Percentiles rank a stretch among this genome's conserved stretches.
Conservation (phyloP, 1,140 invertebrate species). For the Bombyx mori region ASM3026992v2 NC_085118.1:6207001-6207500, state of each 20-base stretch:
- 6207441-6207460: conserved; percentile 36
- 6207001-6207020: conserved; percentile 1
- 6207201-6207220: conserved; percentile 36
- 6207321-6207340: conserved; percentile 64
- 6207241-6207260: conserved; percentile 66
- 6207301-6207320: conserved; percentile 71
- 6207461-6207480: background rate
- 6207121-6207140: conserved; percentile 28
- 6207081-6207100: conserved; percentile 18
- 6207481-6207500: no score
- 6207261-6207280: conserved; percentile 22
- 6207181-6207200: conserved; percentile 44
- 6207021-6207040: background rate
- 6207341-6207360: conserved; percentile 48
- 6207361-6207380: conserved; percentile 19
- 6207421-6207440: conserved; percentile 53
- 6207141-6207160: conserved; percentile 55
- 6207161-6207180: conserved; percentile 67
- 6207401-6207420: conserved; percentile 44
- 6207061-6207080: conserved; percentile 13
- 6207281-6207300: conserved; percentile 23
- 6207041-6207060: background rate
- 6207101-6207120: conserved; percentile 48
- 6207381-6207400: conserved; percentile 35
- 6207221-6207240: conserved; percentile 59